Base-by-base conservation (phyloP, 2,797 vertebrate genomes). In the Schizothorax lantsangensis region DNA sequence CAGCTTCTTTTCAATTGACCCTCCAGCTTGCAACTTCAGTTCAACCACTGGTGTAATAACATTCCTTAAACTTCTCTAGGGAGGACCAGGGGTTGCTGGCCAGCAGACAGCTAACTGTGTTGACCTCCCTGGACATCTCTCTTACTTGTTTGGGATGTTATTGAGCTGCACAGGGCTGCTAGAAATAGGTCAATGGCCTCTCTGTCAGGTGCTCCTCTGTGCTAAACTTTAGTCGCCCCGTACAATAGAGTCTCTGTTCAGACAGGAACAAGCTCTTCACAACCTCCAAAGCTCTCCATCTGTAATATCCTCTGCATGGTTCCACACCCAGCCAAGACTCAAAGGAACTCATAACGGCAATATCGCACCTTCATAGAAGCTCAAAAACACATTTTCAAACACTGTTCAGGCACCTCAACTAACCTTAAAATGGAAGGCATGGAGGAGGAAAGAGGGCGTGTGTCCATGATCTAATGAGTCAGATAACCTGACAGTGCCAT, bases 161-260 rank as follows among this genome's bases (percentile, higher is more conserved):
- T 59, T 88, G 62, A 83, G 84, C 69, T 66, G 86, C 85, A 36
- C 23, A 30, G 68, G 78, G 52, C 47, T 86, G 85, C 82, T 81
- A 74, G 71, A 86, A 88, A 64, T 49, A 83, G 87, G 91, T 93
- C 88, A 92, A 87, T 90, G 88, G 72, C 83, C 62, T 85, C 87
- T 86, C 92, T 91, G 88, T 90, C 90, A 92, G 87, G 88, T 88
- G 89, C 75, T 85, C 57, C 85, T 81, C 83, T 62, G 59, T 49
- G 66, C 66, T 66, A 69, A 79, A 78, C 47, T 36, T 83, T 54
- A 73, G 38, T 45, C 4, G 21, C 12, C 38, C 23, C 7, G 7
- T 26, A 88, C 75, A 88, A 88, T 80, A 78, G 43, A 73, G 68
- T 49, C 87, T 86, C 84, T 88, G 87, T 88, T 88, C 21, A 43